Evolutionary conservation across 2,797 vertebrate genomes (phyloP), one percentile per base, ranked within the genome.

Genomic region (Gila robusta): DNA sequence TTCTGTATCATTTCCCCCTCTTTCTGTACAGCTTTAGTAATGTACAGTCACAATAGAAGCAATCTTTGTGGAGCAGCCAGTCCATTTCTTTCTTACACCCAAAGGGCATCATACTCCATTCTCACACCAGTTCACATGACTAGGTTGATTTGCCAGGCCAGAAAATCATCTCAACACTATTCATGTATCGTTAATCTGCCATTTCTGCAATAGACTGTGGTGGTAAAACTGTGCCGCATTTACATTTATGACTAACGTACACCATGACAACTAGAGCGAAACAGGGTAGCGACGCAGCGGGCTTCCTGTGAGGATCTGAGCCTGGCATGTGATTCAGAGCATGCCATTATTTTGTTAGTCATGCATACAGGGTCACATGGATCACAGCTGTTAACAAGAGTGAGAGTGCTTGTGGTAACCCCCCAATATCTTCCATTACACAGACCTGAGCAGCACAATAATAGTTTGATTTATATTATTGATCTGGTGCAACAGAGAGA

Each of bases 261-360:
- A 81, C 44, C 47, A 52, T 62, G 66, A 87, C 76, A 89, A 81
- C 70, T 88, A 67, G 81, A 79, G 86, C 69, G 16, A 83, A 79
- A 86, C 73, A 47, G 49, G 44, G 35, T 26, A 72, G 72, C 44
- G 28, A 66, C 28, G 59, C 67, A 82, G 7, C 21, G 5, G 41
- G 59, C 54, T 76, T 81, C 78, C 47, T 23, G 54, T 69, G 35
- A 77, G 81, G 67, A 88, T 73, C n/a, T 56, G 12, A 35, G 87
- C 78, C 66, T 72, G 67, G 41, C 81, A 84, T 67, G 54, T 74
- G 17, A 79, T 71, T 72, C 54, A 69, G 76, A 74, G 70, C 84
- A 83, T 79, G 77, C 62, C 26, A 74, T 89, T 83, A 89, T 85
- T 84, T 62, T 84, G 71, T 89, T 85, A 87, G 79, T 54, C 82